phyloP scores from a whole-genome alignment of 2,113 vertebrate genomes.

The Syrrhaptes paradoxus region DNA sequence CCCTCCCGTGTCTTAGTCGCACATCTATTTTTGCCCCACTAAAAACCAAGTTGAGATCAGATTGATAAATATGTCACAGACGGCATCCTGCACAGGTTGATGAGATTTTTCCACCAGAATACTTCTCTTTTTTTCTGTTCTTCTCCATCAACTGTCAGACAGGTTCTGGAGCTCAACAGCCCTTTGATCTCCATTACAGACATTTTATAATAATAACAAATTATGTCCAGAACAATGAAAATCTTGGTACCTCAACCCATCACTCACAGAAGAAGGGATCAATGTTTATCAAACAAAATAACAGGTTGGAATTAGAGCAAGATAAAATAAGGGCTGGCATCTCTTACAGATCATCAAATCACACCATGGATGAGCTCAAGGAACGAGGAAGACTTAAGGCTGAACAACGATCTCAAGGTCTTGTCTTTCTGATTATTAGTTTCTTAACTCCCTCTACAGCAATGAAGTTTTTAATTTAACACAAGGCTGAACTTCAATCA shows the following conservation, averaged over 20 bases:
- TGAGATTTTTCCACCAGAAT: not conserved
- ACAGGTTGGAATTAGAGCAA: accelerated
- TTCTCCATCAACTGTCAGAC: not conserved
- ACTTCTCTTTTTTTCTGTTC: not conserved
- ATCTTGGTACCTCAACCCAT: not conserved
- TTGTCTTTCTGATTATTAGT: not conserved
- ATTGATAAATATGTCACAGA: not conserved
- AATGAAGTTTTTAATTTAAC: not conserved
- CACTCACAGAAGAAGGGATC: not conserved
- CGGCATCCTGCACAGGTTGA: not conserved
- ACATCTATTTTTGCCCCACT: not conserved
- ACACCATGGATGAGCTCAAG: not conserved
- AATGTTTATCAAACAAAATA: not conserved
- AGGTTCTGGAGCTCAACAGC: accelerated
- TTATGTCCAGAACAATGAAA: not conserved
- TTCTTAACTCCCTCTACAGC: not conserved
- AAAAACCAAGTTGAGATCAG: not conserved
- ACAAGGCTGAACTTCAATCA: not conserved
- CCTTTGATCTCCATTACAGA: not conserved
- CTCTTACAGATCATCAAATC: not conserved
- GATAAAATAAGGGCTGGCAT: not conserved
- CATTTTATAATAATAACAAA: not conserved
- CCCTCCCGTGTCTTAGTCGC: not conserved
- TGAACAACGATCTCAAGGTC: not conserved
- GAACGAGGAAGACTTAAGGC: not conserved